Percentiles rank a stretch among this genome's conserved stretches.
Conservation (phyloP, 2,888 invertebrate genomes). For the Yponomeuta evonymella region DNA sequence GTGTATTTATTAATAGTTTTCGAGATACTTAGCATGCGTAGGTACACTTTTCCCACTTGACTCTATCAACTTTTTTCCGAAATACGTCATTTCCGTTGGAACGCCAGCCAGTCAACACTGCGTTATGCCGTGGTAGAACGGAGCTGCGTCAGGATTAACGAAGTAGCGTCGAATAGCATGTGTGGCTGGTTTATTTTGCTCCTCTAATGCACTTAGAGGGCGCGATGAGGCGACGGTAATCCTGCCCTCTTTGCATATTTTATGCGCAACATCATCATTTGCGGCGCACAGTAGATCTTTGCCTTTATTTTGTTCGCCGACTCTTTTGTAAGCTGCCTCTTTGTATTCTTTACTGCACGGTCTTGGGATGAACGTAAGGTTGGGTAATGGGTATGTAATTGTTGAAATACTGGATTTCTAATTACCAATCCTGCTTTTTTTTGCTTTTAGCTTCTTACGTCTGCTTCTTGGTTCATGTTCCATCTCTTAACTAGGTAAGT, state of each 20-base stretch:
- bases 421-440: too few species aligned
- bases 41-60: too few species aligned
- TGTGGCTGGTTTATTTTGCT: slow-evolving; percentile 42
- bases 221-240: slow-evolving; percentile 25
- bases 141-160: slow-evolving; percentile 40
- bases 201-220: slow-evolving; percentile 56
- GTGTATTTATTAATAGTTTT: too few species aligned
- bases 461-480: too few species aligned
- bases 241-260: slow-evolving; percentile 12
- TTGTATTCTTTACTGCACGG: too few species aligned
- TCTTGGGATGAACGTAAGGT: too few species aligned
- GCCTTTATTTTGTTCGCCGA: neutral
- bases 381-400: too few species aligned
- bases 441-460: too few species aligned
- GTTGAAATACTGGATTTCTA: too few species aligned
- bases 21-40: too few species aligned
- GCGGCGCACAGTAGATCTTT: neutral
- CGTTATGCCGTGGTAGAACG: slow-evolving; percentile 27
- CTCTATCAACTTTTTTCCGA: too few species aligned
- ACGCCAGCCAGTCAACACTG: neutral
- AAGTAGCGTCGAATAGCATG: slow-evolving; percentile 39
- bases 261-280: neutral
- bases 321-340: neutral
- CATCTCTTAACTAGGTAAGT: too few species aligned
- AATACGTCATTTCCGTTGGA: neutral